These are phyloP conservation scores for Sorex maritimensis DNA, from an alignment of 2,797 vertebrate species.

Conservation along the genomic window DNA sequence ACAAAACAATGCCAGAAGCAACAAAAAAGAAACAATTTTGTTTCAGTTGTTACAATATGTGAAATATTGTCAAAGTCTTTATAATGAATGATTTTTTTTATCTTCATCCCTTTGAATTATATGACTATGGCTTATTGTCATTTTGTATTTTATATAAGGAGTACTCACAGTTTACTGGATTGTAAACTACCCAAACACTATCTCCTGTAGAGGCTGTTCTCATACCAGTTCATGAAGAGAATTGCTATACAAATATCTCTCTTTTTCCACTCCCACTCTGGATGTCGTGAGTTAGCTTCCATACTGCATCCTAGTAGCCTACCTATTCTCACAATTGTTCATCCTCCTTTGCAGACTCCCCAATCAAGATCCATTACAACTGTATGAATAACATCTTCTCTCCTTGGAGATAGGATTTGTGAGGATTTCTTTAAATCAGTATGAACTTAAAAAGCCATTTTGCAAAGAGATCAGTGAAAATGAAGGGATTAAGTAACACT, in stretches of 20 bases:
- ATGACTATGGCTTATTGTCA: no score
- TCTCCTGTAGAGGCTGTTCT: background rate
- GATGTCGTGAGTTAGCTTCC: background rate
- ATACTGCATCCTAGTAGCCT: background rate
- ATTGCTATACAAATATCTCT: background rate
- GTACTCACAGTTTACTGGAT: background rate
- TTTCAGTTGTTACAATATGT: no score
- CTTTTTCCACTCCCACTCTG: background rate
- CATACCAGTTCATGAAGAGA: background rate
- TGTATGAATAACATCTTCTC: background rate
- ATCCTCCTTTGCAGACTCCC: no score
- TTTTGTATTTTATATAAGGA: background rate
- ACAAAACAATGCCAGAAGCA: no score
- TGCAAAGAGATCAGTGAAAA: no score
- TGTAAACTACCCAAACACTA: background rate
- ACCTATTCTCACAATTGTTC: background rate
- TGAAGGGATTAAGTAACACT: no score
- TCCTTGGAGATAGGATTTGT: background rate
- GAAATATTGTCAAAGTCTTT: no score
- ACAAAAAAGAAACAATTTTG: no score
- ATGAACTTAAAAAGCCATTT: constrained; percentile 26
- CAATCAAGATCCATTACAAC: background rate
- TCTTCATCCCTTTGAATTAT: no score
- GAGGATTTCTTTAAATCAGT: background rate
- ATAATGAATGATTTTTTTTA: no score